Evolutionary conservation across 2,113 vertebrate species (phyloP).

Genomic region (Lycocorax pyrrhopterus): DNA sequence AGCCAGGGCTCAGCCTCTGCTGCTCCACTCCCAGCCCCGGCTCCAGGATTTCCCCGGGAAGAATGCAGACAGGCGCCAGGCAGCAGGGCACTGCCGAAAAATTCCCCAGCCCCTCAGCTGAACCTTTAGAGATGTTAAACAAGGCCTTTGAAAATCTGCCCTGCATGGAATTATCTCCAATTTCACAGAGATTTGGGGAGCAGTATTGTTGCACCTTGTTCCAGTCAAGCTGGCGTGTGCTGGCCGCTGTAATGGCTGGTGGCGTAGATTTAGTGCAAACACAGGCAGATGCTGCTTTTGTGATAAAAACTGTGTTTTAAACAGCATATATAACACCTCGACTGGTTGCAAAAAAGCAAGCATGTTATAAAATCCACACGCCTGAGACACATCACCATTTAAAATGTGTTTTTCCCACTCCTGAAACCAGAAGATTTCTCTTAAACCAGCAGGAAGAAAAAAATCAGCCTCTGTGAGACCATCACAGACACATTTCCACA

Average conservation of each 20-base stretch:
- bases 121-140: conserved; percentile 55
- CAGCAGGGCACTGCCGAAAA: neutral
- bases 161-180: neutral
- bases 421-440: neutral
- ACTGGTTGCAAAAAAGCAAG: neutral
- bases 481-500: neutral
- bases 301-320: neutral
- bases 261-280: neutral
- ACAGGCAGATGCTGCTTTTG: neutral
- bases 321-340: neutral
- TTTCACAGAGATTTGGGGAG: conserved; percentile 19
- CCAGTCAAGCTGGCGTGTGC: neutral
- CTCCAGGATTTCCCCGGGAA: neutral
- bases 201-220: neutral
- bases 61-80: conserved; percentile 63
- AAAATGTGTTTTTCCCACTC: neutral
- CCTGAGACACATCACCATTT: neutral
- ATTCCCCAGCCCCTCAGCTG: neutral
- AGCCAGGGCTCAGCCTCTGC: neutral
- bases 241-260: accelerated
- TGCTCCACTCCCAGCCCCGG: neutral
- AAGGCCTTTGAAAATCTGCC: conserved; percentile 14
- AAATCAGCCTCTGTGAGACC: neutral
- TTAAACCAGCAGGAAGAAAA: neutral
- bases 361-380: neutral